Conservation (phyloP, 2,888 invertebrate genomes). For the Cremastobaeus sp. region DNA sequence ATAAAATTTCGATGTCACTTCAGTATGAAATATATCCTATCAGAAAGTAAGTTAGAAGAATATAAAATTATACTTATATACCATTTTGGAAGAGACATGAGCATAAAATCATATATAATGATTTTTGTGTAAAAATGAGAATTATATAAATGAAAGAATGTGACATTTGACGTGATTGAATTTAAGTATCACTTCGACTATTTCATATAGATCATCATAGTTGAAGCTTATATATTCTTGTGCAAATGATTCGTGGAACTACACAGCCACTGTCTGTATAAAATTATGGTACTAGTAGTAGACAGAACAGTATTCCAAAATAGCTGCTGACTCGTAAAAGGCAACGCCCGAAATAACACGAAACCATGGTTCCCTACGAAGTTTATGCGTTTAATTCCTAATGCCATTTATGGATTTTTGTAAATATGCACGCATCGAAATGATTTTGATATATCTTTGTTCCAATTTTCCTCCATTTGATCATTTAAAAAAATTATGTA, state of each 20-base stretch:
- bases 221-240: conserved; percentile 58
- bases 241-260: conserved; percentile 61
- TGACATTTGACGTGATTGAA: conserved; percentile 32
- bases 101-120: no score
- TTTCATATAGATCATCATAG: conserved; percentile 55
- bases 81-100: no score
- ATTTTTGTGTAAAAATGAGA: no score
- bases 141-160: conserved; percentile 5
- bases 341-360: conserved; percentile 62
- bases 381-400: conserved; percentile 43
- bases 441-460: no score
- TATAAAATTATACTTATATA: no score
- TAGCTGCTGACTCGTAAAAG: conserved; percentile 61
- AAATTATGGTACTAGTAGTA: conserved; percentile 58
- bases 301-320: conserved; percentile 61
- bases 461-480: no score
- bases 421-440: background rate
- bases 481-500: no score
- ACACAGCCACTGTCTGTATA: conserved; percentile 61
- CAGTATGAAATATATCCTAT: no score
- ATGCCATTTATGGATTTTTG: conserved; percentile 46
- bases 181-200: conserved; percentile 40
- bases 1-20: no score
- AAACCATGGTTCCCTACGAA: conserved; percentile 43
- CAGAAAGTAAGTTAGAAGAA: no score